Percentiles rank a stretch among this genome's conserved stretches.
Evolutionary conservation across 2,888 invertebrate genomes (phyloP).

Genomic region (Saturnia pavonia): DNA sequence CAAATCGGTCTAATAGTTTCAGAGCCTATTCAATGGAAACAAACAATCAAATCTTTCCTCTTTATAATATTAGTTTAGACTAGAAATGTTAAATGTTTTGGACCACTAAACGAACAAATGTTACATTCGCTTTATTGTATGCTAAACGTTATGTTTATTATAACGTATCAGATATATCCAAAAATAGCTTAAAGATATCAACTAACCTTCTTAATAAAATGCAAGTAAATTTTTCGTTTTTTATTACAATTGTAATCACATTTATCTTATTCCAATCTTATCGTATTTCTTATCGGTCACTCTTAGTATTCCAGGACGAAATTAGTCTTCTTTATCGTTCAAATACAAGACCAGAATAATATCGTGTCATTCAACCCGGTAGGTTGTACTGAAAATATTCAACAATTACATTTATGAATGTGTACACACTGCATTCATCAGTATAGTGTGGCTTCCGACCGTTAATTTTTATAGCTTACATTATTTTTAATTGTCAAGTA

Average conservation of each 20-base stretch:
- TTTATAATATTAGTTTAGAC: not conserved
- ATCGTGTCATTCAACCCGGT: slow-evolving; percentile 3
- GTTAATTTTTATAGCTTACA: not conserved
- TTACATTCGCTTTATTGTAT: not conserved
- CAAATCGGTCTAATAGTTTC: no score
- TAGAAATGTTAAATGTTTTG: not conserved
- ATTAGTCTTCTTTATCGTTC: not conserved
- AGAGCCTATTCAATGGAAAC: no score
- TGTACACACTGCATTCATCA: not conserved
- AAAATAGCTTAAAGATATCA: not conserved
- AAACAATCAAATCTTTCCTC: no score
- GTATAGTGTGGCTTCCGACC: not conserved
- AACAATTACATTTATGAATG: not conserved
- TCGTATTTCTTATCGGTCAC: slow-evolving; percentile 22
- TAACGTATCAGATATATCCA: not conserved
- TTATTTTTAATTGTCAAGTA: not conserved
- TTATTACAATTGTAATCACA: slow-evolving; percentile 4
- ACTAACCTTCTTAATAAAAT: not conserved
- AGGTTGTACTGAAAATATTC: not conserved
- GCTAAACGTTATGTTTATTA: not conserved
- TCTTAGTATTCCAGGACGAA: not conserved
- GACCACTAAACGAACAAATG: not conserved
- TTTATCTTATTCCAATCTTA: slow-evolving; percentile 10
- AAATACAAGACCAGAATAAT: not conserved
- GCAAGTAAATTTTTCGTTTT: not conserved